Evolutionary conservation across 2,888 invertebrate species (phyloP), one percentile per base, ranked within the genome.

Genomic region (Mactromeris polynyma): DNA sequence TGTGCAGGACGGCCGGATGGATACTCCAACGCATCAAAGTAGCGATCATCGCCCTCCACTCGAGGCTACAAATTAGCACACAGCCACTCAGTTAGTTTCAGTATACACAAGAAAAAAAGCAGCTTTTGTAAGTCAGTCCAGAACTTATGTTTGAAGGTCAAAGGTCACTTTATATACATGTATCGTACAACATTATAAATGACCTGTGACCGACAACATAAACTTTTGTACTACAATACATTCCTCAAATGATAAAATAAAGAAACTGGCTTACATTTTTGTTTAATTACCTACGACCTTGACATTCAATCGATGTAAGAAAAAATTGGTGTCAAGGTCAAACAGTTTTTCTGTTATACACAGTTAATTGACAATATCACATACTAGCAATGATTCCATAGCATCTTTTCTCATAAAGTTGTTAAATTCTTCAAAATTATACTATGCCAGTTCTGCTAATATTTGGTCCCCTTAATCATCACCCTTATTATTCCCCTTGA

Each of bases 1-100:
- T 82, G 82, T 83, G 85, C 81, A 83, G 81, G 88, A 86, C 36
- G 58, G 91, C 14, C 19, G 19, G 73, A 14, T 36, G 94, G 94
- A 51, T 93, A 94, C 84, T 95, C 94, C 81, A 91, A 92, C 77
- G 94, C 94, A 92, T 94, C 94, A 87, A 93, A 93, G 92, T 94
- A 94, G 78, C 86, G 89, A 81, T 90, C 91, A 31, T 89, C 94
- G 19, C 92, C 93, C 58, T 87, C 90, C 26, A n/a, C 77, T 46
- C 82, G 73, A 58, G 33, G 87, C 87, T 89, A 85, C 40, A 87
- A 87, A 82, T 82, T 58, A 77, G 38, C 73, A 87, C 78, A 84
- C 84, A 84, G 54, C 84, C 78, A 84, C 84, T 51, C 84, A 17
- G 84, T 84, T 84, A 84, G 84, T 78, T n/a, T 42, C 40, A 79